These are phyloP conservation scores for human (Homo sapiens) DNA, from an alignment of 2,113 vertebrate genomes.

Conservation along the genomic window GRCh38 chr20:10993501-10994000, in stretches of 20 bases:
- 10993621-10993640: constrained; percentile 43
- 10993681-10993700: constrained; percentile 64
- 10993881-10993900: constrained; percentile 30
- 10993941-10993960: neutral
- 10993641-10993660: constrained; percentile 49
- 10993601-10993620: constrained; percentile 20
- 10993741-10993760: constrained; percentile 53
- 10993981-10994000: neutral
- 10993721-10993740: constrained; percentile 34
- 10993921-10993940: neutral
- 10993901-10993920: neutral
- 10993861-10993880: constrained; percentile 35
- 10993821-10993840: constrained; percentile 52
- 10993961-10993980: neutral
- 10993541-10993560: constrained; percentile 46
- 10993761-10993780: constrained; percentile 55
- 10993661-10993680: constrained; percentile 49
- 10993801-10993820: constrained; percentile 43
- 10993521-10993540: constrained; percentile 33
- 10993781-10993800: constrained; percentile 45
- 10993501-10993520: constrained; percentile 28
- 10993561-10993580: constrained; percentile 25
- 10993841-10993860: constrained; percentile 29
- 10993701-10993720: constrained; percentile 48
- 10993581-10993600: constrained; percentile 44